Base-by-base conservation (phyloP, 2,797 vertebrate genomes). In the Paramormyrops hopkinsi region DNA sequence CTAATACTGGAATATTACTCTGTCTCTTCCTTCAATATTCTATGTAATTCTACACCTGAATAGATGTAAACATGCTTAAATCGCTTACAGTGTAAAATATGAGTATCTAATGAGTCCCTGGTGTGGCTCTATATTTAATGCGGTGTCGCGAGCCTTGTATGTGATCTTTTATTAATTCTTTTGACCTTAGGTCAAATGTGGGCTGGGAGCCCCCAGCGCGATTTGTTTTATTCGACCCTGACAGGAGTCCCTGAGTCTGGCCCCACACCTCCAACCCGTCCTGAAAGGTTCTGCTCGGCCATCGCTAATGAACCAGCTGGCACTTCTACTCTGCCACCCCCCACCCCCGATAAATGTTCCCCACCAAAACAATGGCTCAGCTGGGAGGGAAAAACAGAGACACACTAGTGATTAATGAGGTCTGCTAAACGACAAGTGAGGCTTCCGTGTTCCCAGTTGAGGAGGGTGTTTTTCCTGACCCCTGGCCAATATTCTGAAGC, bases 101-200 rank as follows among this genome's bases (percentile, higher is more conserved):
- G 93, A 94, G 93, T 91, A 92, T 93, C 93, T 96, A 96, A 97
- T 96, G 96, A 96, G 95, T 96, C 96, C 95, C 96, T 41, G 83
- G 96, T 94, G 96, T 91, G 93, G 94, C 93, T 93, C 92, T 95
- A 96, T 96, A 96, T 97, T 95, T 97, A 97, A 97, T 96, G 95
- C 94, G 94, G 92, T 94, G 92, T 94, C 93, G 95, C 93, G 93
- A 92, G 95, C 93, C 95, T 95, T 95, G 96, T 95, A 96, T 95
- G 95, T 96, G 96, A 98, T 98, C 97, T 97, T 95, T 96, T 97
- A 98, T 98, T 98, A 97, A 99, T 98, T 97, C 96, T 94, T 97
- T 96, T 98, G 97, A 99, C 97, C 97, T 94, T 96, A 22, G 97
- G 97, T 98, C 94, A 96, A 97, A 95, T 95, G 94, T 95, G 95